Percentiles rank a stretch among this genome's conserved stretches.
Conservation (phyloP, 2,113 vertebrate species). For the Channa maculata region DNA sequence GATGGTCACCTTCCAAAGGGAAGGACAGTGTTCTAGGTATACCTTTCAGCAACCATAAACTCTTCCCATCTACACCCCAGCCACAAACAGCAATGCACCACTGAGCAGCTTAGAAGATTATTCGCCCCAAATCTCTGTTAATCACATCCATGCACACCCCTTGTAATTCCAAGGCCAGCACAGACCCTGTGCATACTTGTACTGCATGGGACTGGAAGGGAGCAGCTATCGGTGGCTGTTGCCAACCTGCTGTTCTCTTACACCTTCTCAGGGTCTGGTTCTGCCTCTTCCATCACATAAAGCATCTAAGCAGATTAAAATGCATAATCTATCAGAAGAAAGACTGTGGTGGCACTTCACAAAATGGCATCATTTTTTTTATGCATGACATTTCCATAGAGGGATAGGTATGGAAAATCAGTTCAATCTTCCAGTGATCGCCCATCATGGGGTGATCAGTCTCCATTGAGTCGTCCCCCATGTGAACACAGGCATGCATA, state of each 20-base stretch:
- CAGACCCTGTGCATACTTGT: conserved; percentile 16
- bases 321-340: conserved; percentile 61
- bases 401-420: conserved; percentile 65
- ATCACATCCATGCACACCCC: conserved; percentile 70
- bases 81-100: conserved; percentile 44
- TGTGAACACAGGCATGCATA: conserved; percentile 55
- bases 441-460: conserved; percentile 71
- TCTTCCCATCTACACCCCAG: conserved; percentile 36
- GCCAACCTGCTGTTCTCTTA: conserved; percentile 39
- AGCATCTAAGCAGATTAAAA: conserved; percentile 54
- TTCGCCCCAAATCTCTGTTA: conserved; percentile 78
- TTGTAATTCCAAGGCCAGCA: conserved; percentile 40
- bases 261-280: conserved; percentile 35
- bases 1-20: background rate
- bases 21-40: conserved; percentile 27
- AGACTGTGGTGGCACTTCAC: conserved; percentile 64
- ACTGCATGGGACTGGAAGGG: conserved; percentile 17
- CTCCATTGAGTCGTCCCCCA: conserved; percentile 38
- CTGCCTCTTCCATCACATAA: conserved; percentile 45
- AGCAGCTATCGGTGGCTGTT: conserved; percentile 43
- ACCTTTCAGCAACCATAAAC: conserved; percentile 33
- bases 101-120: conserved; percentile 79
- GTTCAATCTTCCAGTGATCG: conserved; percentile 66
- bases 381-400: conserved; percentile 69
- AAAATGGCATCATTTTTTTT: conserved; percentile 76